Evolutionary conservation across 37 sponge, comb jelly and placozoan genomes (phyloP).

Genomic region (Aphrocallistes beatrix): DNA sequence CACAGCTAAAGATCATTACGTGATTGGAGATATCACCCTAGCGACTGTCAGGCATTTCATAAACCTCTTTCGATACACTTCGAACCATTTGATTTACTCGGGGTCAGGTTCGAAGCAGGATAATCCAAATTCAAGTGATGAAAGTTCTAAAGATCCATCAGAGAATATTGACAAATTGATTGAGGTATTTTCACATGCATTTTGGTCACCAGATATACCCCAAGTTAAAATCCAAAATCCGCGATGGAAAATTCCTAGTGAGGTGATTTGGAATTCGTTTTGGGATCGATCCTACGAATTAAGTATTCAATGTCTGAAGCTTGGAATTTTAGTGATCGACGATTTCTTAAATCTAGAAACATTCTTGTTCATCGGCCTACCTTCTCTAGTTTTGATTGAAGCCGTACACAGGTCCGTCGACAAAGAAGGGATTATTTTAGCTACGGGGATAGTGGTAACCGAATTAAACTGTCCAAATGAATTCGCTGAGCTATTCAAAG

Average conservation of each 20-base stretch:
- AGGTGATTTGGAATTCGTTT: background rate
- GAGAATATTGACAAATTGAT: background rate
- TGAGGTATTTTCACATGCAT: background rate
- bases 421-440: background rate
- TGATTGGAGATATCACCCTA: background rate
- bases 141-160: background rate
- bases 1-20: background rate
- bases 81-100: no score
- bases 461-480: background rate
- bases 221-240: background rate
- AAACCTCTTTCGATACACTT: background rate
- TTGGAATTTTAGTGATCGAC: background rate
- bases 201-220: background rate
- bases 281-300: background rate
- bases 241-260: background rate
- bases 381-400: background rate
- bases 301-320: background rate
- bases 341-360: background rate
- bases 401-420: background rate
- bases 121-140: background rate
- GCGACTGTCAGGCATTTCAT: background rate
- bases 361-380: conserved; percentile 8
- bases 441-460: background rate
- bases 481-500: background rate
- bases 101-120: background rate